These are phyloP conservation scores for Sebastes oblongus DNA, from an alignment of 2,797 vertebrate genomes.

Conservation along the genomic window DNA sequence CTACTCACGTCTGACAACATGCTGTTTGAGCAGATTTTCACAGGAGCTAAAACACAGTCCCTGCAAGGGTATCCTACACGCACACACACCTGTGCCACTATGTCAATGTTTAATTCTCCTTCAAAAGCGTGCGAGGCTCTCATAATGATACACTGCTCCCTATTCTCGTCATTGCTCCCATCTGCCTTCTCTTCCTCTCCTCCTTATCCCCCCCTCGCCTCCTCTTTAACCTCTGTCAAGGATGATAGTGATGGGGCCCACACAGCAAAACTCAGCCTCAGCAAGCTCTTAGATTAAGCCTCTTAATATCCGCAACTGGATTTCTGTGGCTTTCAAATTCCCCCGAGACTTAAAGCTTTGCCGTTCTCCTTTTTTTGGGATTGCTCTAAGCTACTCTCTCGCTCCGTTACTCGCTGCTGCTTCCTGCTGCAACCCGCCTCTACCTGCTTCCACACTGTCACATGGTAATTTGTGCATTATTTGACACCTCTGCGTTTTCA, in stretches of 20 bases:
- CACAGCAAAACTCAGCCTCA: constrained; percentile 79
- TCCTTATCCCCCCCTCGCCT: constrained; percentile 67
- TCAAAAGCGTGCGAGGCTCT: constrained; percentile 42
- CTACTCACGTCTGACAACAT: constrained; percentile 6
- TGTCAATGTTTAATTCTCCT: constrained; percentile 38
- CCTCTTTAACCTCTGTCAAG: constrained; percentile 78
- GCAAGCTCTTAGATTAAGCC: constrained; percentile 83
- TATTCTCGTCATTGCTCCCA: constrained; percentile 48
- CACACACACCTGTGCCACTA: constrained; percentile 4
- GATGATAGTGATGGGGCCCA: constrained; percentile 79
- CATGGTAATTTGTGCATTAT: constrained; percentile 61
- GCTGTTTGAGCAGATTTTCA: constrained; percentile 29
- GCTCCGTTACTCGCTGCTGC: constrained; percentile 41
- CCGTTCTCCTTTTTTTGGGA: constrained; percentile 73
- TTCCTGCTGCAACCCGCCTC: constrained; percentile 31
- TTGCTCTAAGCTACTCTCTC: constrained; percentile 68
- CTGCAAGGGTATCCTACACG: background rate
- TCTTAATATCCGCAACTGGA: constrained; percentile 85
- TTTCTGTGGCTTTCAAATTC: constrained; percentile 81
- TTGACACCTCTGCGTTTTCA: constrained; percentile 58
- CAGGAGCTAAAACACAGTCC: background rate
- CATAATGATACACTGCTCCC: constrained; percentile 59
- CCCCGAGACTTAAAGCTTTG: constrained; percentile 76
- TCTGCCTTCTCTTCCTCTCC: constrained; percentile 51
- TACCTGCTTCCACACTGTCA: constrained; percentile 55